Evolutionary conservation across 2,113 vertebrate species (phyloP).

Genomic region (Melospiza georgiana): DNA sequence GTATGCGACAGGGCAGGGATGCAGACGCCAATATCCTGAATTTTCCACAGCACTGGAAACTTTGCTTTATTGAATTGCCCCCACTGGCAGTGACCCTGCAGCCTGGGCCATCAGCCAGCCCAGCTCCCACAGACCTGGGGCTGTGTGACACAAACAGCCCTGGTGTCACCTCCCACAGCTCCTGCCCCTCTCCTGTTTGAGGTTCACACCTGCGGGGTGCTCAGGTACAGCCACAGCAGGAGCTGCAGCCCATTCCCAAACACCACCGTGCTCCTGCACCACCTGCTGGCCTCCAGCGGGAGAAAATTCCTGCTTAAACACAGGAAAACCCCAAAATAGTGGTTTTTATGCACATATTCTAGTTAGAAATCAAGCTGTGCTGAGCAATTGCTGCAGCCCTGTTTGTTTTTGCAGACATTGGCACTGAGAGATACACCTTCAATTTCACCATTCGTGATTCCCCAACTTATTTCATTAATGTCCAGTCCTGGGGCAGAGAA

Average conservation of each 20-base stretch:
- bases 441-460: slow-evolving; percentile 91
- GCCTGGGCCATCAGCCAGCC: not conserved
- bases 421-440: slow-evolving; percentile 88
- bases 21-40: not conserved
- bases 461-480: slow-evolving; percentile 85
- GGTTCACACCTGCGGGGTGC: accelerated
- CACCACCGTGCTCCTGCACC: not conserved
- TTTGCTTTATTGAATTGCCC: not conserved
- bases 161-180: not conserved
- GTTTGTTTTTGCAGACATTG: slow-evolving; percentile 81
- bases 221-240: accelerated
- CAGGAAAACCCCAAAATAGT: not conserved
- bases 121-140: not conserved
- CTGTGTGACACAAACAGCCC: too few species aligned
- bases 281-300: slow-evolving; percentile 63
- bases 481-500: slow-evolving; percentile 86
- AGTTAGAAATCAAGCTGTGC: not conserved
- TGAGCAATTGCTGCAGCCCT: not conserved
- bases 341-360: accelerated
- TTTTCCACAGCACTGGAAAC: not conserved
- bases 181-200: not conserved
- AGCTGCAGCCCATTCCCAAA: accelerated
- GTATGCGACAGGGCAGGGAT: not conserved
- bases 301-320: accelerated
- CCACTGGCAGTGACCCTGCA: not conserved